Evolutionary conservation across 2,113 vertebrate species (phyloP).

Genomic region (Hyaena hyaena): DNA sequence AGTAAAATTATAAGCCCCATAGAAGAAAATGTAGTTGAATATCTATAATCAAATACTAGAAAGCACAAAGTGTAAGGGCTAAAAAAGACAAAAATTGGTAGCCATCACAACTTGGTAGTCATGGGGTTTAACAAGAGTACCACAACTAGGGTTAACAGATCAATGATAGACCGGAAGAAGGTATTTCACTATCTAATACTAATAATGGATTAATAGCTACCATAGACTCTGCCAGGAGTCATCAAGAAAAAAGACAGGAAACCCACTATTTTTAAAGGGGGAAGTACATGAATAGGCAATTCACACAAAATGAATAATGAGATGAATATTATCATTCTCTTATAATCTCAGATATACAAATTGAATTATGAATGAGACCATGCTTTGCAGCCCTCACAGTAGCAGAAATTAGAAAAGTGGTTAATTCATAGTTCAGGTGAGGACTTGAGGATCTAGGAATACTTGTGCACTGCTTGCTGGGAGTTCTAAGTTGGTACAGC

Average conservation of each 20-base stretch:
- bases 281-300: neutral
- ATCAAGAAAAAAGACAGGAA: neutral
- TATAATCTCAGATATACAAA: conserved; percentile 54
- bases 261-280: neutral
- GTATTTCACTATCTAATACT: neutral
- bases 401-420: conserved; percentile 44
- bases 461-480: neutral
- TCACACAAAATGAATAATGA: conserved; percentile 55
- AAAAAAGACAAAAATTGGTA: neutral
- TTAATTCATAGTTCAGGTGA: conserved; percentile 6
- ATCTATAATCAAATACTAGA: neutral
- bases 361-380: conserved; percentile 18
- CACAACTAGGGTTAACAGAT: neutral
- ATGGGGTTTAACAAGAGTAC: neutral
- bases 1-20: conserved; percentile 8
- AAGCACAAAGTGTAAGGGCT: neutral
- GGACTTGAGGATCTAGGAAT: neutral
- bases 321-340: neutral
- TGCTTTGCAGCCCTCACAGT: neutral
- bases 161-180: neutral
- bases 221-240: neutral
- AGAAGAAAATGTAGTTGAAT: conserved; percentile 20
- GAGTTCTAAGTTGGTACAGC: conserved; percentile 23
- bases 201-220: neutral
- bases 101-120: neutral